Percentiles rank a stretch among this genome's conserved stretches.
phyloP scores from a whole-genome alignment of 2,797 vertebrate species.

The Lacerta bilineata region DNA sequence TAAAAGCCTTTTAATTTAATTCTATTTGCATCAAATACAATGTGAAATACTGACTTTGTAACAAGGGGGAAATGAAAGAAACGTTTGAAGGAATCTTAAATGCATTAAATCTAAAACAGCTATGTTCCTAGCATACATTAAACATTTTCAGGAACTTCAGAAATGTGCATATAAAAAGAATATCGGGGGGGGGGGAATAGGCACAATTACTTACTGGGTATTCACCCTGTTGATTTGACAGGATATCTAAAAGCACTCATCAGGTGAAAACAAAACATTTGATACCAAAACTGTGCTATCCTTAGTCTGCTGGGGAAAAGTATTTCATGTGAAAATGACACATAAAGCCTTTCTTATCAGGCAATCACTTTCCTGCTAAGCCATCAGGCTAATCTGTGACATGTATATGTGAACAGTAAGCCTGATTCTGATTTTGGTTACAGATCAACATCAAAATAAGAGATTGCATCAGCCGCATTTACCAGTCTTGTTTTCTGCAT shows the following conservation, averaged over 20 bases:
- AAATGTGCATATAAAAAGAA: constrained; percentile 8
- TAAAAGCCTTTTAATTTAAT: constrained; percentile 35
- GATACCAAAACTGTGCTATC: not conserved
- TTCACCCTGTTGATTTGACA: not conserved
- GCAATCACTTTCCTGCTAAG: not conserved
- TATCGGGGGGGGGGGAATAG: too few relatives aligned
- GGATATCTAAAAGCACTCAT: not conserved
- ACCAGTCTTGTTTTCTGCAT: not conserved
- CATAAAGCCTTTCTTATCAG: not conserved
- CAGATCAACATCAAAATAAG: not conserved
- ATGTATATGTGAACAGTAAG: not conserved
- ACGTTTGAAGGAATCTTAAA: constrained; percentile 14
- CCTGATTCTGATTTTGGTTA: not conserved
- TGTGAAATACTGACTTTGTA: constrained; percentile 28
- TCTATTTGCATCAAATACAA: constrained; percentile 12
- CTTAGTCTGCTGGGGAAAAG: not conserved
- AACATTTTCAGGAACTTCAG: constrained; percentile 3
- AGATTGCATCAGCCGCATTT: not conserved
- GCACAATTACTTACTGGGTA: not conserved
- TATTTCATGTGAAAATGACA: not conserved
- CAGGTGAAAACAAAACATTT: not conserved
- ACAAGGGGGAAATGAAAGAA: constrained; percentile 26
- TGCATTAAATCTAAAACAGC: constrained; percentile 1
- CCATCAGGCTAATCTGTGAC: not conserved
- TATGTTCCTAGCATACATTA: constrained; percentile 5